phyloP scores from a whole-genome alignment of 2,888 invertebrate genomes.

The Cheilosia soror region DNA sequence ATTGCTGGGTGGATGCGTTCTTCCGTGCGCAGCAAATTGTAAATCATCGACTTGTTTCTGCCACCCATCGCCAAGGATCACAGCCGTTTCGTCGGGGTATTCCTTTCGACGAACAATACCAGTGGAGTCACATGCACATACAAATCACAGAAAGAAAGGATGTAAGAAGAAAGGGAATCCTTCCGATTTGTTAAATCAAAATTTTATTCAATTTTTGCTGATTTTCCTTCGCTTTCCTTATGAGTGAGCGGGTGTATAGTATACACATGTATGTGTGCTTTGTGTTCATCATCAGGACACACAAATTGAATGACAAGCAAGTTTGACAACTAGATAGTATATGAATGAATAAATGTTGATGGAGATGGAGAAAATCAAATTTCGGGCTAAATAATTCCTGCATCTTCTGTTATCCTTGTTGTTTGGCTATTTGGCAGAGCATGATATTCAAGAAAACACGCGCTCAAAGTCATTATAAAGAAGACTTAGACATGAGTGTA shows the following conservation, averaged over 20 bases:
- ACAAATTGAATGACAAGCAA: conserved; percentile 73
- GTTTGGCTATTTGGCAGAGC: conserved; percentile 58
- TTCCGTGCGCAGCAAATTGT: conserved; percentile 73
- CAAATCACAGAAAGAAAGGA: conserved; percentile 20
- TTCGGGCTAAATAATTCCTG: conserved; percentile 60
- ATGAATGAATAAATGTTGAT: conserved; percentile 49
- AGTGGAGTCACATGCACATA: conserved; percentile 46
- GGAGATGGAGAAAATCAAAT: conserved; percentile 60
- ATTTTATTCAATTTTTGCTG: conserved; percentile 75
- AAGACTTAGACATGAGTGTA: conserved; percentile 28
- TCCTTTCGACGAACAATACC: conserved; percentile 49
- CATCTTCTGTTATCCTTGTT: conserved; percentile 43
- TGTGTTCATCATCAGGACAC: conserved; percentile 68
- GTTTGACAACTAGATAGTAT: conserved; percentile 66
- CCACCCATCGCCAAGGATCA: conserved; percentile 46
- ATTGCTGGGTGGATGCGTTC: conserved; percentile 68
- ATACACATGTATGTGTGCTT: conserved; percentile 13
- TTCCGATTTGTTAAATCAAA: conserved; percentile 75
- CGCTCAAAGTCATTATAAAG: conserved; percentile 40
- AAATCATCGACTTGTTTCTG: conserved; percentile 74
- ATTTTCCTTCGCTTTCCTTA: conserved; percentile 50
- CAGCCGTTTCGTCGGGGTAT: conserved; percentile 45
- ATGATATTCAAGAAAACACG: conserved; percentile 9
- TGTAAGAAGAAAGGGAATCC: conserved; percentile 59
- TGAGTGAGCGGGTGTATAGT: neutral